Conservation (phyloP, 2,113 vertebrate genomes). For the Salvelinus sp. region DNA sequence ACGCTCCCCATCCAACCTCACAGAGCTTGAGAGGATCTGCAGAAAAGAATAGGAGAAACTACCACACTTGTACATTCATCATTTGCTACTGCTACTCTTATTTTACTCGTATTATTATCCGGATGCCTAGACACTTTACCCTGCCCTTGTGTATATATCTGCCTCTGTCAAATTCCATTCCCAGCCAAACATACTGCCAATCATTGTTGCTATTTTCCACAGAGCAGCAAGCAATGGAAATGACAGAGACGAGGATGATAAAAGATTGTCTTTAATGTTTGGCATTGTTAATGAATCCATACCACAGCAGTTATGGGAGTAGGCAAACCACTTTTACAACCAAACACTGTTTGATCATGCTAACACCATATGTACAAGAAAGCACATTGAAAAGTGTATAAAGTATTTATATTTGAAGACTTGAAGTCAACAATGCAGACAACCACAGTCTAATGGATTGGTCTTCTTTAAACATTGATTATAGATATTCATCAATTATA, state of each 20-base stretch:
- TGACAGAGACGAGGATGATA: constrained; percentile 63
- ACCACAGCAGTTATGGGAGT: constrained; percentile 90
- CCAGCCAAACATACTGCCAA: not conserved
- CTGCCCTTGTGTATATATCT: no score
- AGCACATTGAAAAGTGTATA: constrained; percentile 93
- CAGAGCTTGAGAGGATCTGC: no score
- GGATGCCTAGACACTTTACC: no score
- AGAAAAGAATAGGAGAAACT: no score
- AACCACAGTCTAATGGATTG: constrained; percentile 94
- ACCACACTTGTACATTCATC: no score
- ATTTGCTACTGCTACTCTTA: no score
- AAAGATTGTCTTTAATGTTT: constrained; percentile 83
- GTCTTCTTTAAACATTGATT: constrained; percentile 91
- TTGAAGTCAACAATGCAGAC: constrained; percentile 85
- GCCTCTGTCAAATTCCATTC: constrained; percentile 1
- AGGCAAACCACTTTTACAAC: constrained; percentile 85
- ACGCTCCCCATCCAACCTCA: no score
- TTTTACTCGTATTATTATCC: no score
- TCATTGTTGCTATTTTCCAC: not conserved
- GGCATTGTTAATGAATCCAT: constrained; percentile 93
- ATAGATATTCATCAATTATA: constrained; percentile 87
- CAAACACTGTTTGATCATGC: constrained; percentile 96
- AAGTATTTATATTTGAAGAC: constrained; percentile 85
- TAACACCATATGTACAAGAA: constrained; percentile 98
- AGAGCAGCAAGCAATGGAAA: constrained; percentile 18